phyloP scores from a whole-genome alignment of 1,140 invertebrate species.

The Tetramorium simillimum region DNA sequence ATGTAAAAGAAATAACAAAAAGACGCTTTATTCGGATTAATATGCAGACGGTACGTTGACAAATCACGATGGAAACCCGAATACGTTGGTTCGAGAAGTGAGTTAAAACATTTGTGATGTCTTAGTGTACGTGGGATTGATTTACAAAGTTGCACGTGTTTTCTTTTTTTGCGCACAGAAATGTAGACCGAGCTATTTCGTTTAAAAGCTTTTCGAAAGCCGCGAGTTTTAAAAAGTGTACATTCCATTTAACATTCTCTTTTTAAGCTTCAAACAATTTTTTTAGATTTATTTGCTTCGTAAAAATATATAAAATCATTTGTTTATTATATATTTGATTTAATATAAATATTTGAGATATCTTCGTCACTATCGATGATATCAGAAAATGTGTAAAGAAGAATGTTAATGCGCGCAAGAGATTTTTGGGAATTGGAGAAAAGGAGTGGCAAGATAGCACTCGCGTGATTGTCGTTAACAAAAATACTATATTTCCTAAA shows the following conservation, averaged over 20 bases:
- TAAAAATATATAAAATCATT: background rate
- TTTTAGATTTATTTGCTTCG: background rate
- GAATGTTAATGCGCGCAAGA: too few relatives aligned
- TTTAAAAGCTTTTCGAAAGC: background rate
- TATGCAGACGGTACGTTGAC: too few relatives aligned
- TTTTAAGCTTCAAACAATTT: background rate
- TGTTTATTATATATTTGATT: background rate
- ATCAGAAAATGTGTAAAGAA: constrained; percentile 7
- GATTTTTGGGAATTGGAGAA: too few relatives aligned
- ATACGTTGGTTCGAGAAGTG: background rate
- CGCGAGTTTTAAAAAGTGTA: background rate
- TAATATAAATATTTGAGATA: background rate
- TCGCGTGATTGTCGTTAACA: too few relatives aligned
- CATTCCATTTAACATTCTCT: background rate
- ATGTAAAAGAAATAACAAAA: too few relatives aligned
- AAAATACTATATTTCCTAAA: too few relatives aligned
- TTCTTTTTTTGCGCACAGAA: background rate
- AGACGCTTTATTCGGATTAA: too few relatives aligned
- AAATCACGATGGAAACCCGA: background rate
- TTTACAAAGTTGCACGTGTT: background rate
- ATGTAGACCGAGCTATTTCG: background rate
- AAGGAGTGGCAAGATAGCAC: too few relatives aligned
- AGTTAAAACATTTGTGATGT: background rate
- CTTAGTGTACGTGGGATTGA: background rate
- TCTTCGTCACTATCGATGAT: background rate